Evolutionary conservation across 2,888 invertebrate species (phyloP), one percentile per base, ranked within the genome.

Genomic region (Dasypogon diadema): DNA sequence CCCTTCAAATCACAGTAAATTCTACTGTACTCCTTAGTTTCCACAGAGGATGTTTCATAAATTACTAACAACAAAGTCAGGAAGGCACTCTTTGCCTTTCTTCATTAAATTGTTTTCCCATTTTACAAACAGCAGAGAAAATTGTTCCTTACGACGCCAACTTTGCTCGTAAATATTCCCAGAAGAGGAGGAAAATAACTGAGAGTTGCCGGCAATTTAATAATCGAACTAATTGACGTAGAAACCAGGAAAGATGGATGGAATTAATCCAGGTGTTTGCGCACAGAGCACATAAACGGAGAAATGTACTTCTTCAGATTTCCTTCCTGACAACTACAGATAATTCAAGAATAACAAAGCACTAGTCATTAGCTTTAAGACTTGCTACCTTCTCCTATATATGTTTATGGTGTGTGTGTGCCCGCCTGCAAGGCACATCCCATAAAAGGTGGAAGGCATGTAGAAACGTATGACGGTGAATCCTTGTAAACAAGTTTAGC

Each of bases 201-300:
- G 37, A 34, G 37, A 60, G 60, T 37, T 34, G 14, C n/a, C 21
- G 30, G 60, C 60, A 60, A 42, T 42, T 42, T 42, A 42, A 60
- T 60, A 60, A 60, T 60, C 60, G 60, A 60, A 60, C 60, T 60
- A 60, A 60, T 60, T 60, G 60, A 60, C 60, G 37, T 37, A 60
- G 60, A 12, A 60, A 18, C 37, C 5, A 18, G 60, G 18, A 12
- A 37, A 60, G 60, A 60, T 37, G 60, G 37, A 60, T 60, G 37
- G 21, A 34, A 60, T 37, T 60, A 34, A 60, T 37, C 60, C 37
- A 60, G 18, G 34, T 37, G 18, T 34, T n/a, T 60, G 14, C 1
- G 18, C 16, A 14, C 1, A 37, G 12, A 6, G n/a, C 8, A 30
- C 34, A 12, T 42, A 30, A 60, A 18, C 60, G 18, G 18, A 34